Conservation (phyloP, 2,888 invertebrate genomes). For the Salpingus planirostris region DNA sequence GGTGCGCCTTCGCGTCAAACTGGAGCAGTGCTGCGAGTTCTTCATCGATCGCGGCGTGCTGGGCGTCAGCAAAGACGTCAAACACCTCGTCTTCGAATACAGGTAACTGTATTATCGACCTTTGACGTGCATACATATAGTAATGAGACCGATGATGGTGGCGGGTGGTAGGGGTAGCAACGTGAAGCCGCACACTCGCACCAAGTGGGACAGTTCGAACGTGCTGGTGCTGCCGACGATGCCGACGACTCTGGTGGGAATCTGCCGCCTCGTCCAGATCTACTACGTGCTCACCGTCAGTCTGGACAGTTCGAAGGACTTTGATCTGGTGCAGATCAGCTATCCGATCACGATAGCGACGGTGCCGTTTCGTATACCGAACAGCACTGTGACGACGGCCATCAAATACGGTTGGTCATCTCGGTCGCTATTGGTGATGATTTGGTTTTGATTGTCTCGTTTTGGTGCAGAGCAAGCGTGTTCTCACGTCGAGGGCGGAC, state of each 20-base stretch:
- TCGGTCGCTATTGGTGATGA: background rate
- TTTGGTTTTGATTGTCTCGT: no score
- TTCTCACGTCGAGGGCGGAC: constrained; percentile 66
- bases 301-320: constrained; percentile 59
- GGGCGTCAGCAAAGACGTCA: constrained; percentile 60
- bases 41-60: constrained; percentile 67
- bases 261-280: constrained; percentile 56
- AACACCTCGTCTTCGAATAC: constrained; percentile 62
- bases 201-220: constrained; percentile 58
- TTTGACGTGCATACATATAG: no score
- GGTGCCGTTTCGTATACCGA: constrained; percentile 60
- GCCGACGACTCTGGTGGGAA: constrained; percentile 64
- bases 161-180: constrained; percentile 54
- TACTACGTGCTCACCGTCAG: constrained; percentile 66
- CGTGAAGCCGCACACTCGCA: constrained; percentile 51
- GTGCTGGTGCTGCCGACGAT: constrained; percentile 62
- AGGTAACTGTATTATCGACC: constrained; percentile 27
- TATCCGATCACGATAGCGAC: constrained; percentile 70
- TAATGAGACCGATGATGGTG: no score
- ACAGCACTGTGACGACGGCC: constrained; percentile 50
- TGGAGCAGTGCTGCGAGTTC: constrained; percentile 61
- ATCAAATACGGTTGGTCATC: constrained; percentile 55
- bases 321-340: constrained; percentile 61
- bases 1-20: constrained; percentile 32
- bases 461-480: constrained; percentile 62